Percentiles rank a stretch among this genome's conserved stretches.
Evolutionary conservation across 1,140 invertebrate species (phyloP).

Genomic region (Elymnias hypermnestra): DNA sequence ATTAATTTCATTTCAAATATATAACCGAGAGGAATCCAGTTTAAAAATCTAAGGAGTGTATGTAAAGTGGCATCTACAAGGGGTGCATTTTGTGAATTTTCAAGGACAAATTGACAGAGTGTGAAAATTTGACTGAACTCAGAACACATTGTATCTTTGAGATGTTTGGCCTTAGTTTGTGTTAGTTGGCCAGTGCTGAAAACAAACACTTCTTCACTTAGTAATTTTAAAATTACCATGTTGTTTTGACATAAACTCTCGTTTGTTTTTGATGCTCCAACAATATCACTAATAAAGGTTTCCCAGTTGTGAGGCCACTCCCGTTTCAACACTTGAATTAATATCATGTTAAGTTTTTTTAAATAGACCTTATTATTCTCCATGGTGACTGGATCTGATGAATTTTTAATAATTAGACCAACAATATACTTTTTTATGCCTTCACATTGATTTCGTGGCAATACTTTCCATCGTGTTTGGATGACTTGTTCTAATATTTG

Average conservation of each 20-base stretch:
- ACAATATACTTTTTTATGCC: slow-evolving; percentile 99
- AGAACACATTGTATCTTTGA: slow-evolving; percentile 99
- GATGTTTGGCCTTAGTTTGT: slow-evolving; percentile 98
- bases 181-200: slow-evolving; percentile 98
- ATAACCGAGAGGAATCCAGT: slow-evolving; percentile 99
- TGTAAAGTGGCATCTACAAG: slow-evolving; percentile 96
- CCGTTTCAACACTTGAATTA: slow-evolving; percentile 98
- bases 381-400: slow-evolving; percentile 91
- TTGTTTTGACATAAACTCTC: slow-evolving; percentile 99
- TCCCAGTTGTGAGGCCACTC: slow-evolving; percentile 99
- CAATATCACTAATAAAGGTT: slow-evolving; percentile 98
- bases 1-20: slow-evolving; percentile 99
- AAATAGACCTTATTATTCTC: slow-evolving; percentile 97
- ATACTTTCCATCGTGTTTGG: slow-evolving; percentile 99
- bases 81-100: slow-evolving; percentile 97
- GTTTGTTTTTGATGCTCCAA: slow-evolving; percentile 98
- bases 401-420: slow-evolving; percentile 98
- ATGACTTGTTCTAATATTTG: slow-evolving; percentile 99
- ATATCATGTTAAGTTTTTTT: slow-evolving; percentile 99
- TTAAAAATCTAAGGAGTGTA: slow-evolving; percentile 97
- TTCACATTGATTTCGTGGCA: slow-evolving; percentile 98
- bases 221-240: slow-evolving; percentile 97
- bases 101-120: slow-evolving; percentile 98
- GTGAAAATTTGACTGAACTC: slow-evolving; percentile 99
- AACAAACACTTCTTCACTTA: slow-evolving; percentile 99